phyloP scores from a whole-genome alignment of 1,140 invertebrate genomes.

The Phthorimaea operculella region DNA sequence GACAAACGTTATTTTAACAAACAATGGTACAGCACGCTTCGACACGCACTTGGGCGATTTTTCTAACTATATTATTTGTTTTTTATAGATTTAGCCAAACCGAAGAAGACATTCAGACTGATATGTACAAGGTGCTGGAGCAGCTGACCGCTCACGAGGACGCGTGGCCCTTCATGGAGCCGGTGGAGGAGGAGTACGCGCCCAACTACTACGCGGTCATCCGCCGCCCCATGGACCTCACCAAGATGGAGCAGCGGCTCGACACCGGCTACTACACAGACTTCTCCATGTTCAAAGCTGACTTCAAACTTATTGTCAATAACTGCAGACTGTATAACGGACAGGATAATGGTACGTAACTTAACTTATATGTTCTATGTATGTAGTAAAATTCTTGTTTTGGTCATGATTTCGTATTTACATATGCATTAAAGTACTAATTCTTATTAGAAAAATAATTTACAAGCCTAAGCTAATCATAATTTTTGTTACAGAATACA shows the following conservation, averaged over 20 bases:
- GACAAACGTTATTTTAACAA: no score
- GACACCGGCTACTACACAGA: slow-evolving; percentile 83
- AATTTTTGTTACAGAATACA: slow-evolving; percentile 77
- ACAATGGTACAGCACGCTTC: no score
- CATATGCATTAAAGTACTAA: no score
- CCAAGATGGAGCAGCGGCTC: slow-evolving; percentile 88
- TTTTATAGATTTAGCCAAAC: slow-evolving; percentile 75
- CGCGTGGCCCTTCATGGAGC: slow-evolving; percentile 92
- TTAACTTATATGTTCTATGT: no score
- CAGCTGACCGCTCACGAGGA: slow-evolving; percentile 86
- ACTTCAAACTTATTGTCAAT: slow-evolving; percentile 91
- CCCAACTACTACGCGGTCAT: slow-evolving; percentile 86
- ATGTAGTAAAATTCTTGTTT: no score
- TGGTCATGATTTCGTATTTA: no score
- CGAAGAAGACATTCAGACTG: slow-evolving; percentile 85
- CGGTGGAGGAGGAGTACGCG: slow-evolving; percentile 91
- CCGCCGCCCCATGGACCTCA: slow-evolving; percentile 86
- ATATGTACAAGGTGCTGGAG: slow-evolving; percentile 90
- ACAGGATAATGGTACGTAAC: slow-evolving; percentile 82
- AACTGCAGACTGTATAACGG: slow-evolving; percentile 94
- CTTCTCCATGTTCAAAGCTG: slow-evolving; percentile 83
- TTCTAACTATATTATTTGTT: background rate
- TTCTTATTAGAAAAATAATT: no score
- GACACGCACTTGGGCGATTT: no score
- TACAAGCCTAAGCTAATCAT: no score